Evolutionary conservation across 2,888 invertebrate genomes (phyloP).

Genomic region (Neuroscelio doddi): DNA sequence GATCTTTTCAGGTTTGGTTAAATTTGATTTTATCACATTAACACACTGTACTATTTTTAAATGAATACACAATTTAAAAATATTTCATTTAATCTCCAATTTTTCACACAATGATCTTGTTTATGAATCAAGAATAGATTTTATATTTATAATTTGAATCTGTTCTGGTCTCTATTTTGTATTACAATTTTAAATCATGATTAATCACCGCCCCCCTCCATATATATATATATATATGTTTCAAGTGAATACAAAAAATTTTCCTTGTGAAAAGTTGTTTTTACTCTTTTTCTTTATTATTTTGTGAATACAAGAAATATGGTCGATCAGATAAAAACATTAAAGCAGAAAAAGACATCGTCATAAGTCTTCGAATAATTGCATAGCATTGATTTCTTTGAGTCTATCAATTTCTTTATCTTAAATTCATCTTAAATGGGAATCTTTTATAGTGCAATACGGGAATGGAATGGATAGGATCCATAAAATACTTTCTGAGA

Average conservation of each 20-base stretch:
- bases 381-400: not conserved
- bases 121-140: not conserved
- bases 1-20: too few relatives aligned
- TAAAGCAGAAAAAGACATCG: not conserved
- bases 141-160: not conserved
- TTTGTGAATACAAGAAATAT: too few relatives aligned
- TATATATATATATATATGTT: too few relatives aligned
- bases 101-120: not conserved
- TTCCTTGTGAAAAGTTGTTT: not conserved
- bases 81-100: too few relatives aligned
- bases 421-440: not conserved
- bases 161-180: not conserved
- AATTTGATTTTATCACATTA: too few relatives aligned
- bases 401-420: not conserved
- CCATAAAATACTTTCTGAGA: not conserved
- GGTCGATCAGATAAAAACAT: too few relatives aligned
- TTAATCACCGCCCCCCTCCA: too few relatives aligned
- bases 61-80: too few relatives aligned
- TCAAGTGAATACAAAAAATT: too few relatives aligned
- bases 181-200: not conserved
- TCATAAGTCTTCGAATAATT: not conserved
- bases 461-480: not conserved
- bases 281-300: too few relatives aligned
- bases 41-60: too few relatives aligned
- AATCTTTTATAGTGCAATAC: not conserved